phyloP scores from a whole-genome alignment of 2,888 invertebrate genomes.

The Ormyrus thymus region DNA sequence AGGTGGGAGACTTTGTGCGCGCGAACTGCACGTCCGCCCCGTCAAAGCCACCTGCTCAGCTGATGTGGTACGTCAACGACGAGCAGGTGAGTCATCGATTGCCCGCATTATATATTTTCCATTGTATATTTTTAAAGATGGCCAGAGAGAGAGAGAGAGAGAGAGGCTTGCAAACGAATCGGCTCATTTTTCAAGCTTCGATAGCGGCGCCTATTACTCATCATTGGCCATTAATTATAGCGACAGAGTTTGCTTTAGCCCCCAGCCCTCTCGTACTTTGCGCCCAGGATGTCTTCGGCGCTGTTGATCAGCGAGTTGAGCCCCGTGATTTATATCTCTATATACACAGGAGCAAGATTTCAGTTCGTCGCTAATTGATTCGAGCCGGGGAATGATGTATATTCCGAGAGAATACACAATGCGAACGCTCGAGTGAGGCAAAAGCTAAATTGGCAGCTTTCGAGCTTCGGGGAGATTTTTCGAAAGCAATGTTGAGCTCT shows the following conservation, averaged over 20 bases:
- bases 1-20: constrained; percentile 78
- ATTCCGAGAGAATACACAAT: no score
- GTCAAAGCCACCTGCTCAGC: constrained; percentile 79
- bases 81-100: constrained; percentile 73
- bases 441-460: no score
- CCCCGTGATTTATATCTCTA: constrained; percentile 43
- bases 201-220: constrained; percentile 30
- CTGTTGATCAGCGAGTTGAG: constrained; percentile 44
- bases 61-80: constrained; percentile 80
- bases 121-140: not conserved
- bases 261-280: not conserved
- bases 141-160: not conserved
- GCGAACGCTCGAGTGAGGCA: no score
- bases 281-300: constrained; percentile 10
- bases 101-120: not conserved
- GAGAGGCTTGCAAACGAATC: not conserved
- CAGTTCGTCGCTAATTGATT: constrained; percentile 43
- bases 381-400: constrained; percentile 1
- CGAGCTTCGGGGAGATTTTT: no score
- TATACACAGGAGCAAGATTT: constrained; percentile 17
- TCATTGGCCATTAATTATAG: constrained; percentile 40
- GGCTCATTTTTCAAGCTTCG: constrained; percentile 34
- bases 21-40: constrained; percentile 81
- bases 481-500: no score
- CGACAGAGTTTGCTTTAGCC: not conserved